Conservation (phyloP, 2,888 invertebrate species). For the Tineola bisselliella region DNA sequence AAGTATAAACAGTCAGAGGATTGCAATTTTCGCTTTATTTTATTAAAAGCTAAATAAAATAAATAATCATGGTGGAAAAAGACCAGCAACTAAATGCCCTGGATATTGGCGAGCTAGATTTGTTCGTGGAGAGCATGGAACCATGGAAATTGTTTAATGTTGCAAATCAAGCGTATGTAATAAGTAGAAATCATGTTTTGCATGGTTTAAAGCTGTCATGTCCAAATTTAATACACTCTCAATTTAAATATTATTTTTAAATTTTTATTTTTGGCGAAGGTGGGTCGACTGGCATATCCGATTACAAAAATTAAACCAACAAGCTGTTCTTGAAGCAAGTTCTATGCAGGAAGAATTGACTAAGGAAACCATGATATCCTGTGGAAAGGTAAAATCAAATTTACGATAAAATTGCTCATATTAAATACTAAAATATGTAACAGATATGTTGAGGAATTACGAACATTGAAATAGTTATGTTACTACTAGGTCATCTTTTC, state of each 20-base stretch:
- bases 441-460: no score
- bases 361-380: conserved; percentile 81
- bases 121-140: conserved; percentile 77
- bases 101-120: conserved; percentile 76
- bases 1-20: background rate
- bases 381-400: conserved; percentile 70
- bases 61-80: conserved; percentile 56
- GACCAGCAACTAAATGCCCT: conserved; percentile 63
- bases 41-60: background rate
- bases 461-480: no score
- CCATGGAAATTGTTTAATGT: conserved; percentile 73
- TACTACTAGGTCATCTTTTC: no score
- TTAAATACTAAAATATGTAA: background rate
- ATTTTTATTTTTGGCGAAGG: no score
- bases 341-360: conserved; percentile 83
- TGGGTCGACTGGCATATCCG: conserved; percentile 87
- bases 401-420: no score
- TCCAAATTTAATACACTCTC: no score
- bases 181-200: no score
- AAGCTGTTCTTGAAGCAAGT: conserved; percentile 84
- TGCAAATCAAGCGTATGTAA: conserved; percentile 65
- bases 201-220: no score
- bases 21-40: background rate
- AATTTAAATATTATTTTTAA: no score
- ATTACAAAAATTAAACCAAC: conserved; percentile 86